Evolutionary conservation across 1,140 invertebrate species (phyloP).

Genomic region (Ladona fulva): DNA sequence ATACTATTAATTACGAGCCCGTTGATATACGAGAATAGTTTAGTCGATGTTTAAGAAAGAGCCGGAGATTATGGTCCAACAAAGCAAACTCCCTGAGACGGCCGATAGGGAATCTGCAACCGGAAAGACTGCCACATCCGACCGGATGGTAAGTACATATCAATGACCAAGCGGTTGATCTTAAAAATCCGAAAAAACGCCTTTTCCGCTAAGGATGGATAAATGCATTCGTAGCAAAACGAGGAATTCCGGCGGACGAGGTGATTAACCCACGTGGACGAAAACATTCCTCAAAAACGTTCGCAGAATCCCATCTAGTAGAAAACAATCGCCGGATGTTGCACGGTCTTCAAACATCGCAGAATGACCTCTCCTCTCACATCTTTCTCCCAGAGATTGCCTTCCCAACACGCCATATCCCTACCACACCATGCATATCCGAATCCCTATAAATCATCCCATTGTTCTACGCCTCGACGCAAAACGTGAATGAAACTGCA

Average conservation of each 20-base stretch:
- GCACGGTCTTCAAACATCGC: not conserved
- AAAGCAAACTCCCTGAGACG: too few species aligned
- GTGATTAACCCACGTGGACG: not conserved
- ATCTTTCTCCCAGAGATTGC: not conserved
- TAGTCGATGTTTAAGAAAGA: too few species aligned
- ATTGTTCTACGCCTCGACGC: not conserved
- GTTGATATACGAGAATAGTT: too few species aligned
- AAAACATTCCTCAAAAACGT: not conserved
- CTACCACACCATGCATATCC: conserved; percentile 2
- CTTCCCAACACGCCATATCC: not conserved
- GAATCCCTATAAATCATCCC: conserved; percentile 2
- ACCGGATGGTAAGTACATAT: too few species aligned
- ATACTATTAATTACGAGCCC: too few species aligned
- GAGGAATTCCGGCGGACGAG: not conserved
- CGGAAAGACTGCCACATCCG: too few species aligned
- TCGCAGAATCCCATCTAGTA: not conserved
- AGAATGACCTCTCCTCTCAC: not conserved
- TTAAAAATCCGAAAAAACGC: not conserved
- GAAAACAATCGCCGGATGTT: conserved; percentile 8
- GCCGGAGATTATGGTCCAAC: too few species aligned
- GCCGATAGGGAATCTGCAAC: too few species aligned
- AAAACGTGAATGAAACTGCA: not conserved
- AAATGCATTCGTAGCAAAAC: too few species aligned
- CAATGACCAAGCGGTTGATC: too few species aligned
- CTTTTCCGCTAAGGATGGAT: not conserved